Percentiles rank a stretch among this genome's conserved stretches.
Conservation (phyloP, 2,113 vertebrate species). For the Leiothrix lutea region DNA sequence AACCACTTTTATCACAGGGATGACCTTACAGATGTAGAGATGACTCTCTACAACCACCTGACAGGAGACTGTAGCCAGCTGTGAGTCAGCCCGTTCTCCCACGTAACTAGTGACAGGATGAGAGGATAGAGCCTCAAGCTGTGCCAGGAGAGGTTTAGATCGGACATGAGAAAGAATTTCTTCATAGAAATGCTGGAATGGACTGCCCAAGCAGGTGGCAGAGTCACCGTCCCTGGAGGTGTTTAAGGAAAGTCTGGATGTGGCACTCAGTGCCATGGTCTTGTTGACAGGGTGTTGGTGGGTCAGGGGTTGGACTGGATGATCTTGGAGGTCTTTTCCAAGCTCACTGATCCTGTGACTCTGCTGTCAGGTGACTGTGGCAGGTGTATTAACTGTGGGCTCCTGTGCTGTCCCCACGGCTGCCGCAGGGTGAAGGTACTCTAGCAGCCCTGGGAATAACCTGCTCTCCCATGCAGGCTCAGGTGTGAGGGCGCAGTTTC, state of each 20-base stretch:
- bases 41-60: neutral
- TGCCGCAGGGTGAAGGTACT: no score
- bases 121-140: neutral
- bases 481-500: neutral
- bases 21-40: no score
- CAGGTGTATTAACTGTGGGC: accelerated
- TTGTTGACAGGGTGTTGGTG: neutral
- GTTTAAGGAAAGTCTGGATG: neutral
- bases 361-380: neutral
- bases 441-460: accelerated
- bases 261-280: neutral
- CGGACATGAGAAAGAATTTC: no score
- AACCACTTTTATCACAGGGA: no score
- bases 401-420: accelerated
- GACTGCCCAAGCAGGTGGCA: neutral
- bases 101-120: neutral
- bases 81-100: no score
- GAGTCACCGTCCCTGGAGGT: neutral
- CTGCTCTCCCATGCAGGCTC: neutral
- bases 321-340: neutral
- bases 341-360: accelerated
- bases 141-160: neutral
- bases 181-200: neutral
- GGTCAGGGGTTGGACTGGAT: accelerated
- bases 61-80: neutral